Evolutionary conservation across 1,140 invertebrate genomes (phyloP).

Genomic region (Belonocnema kinseyi): DNA sequence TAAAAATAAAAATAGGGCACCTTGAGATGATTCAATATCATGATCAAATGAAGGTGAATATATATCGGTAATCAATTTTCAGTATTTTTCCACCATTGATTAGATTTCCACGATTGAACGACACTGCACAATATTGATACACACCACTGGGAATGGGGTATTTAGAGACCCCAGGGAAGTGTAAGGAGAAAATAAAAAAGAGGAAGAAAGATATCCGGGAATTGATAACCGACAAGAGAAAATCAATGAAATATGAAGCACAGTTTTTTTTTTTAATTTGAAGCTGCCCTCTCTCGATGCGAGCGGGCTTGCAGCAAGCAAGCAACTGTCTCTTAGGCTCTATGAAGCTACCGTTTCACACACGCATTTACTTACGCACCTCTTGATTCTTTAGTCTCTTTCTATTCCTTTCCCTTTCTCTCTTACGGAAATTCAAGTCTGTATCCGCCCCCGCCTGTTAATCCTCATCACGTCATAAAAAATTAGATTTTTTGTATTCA

Average conservation of each 20-base stretch:
- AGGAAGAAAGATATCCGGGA: background rate
- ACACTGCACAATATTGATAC: background rate
- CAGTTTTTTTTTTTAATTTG: background rate
- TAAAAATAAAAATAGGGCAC: too few relatives aligned
- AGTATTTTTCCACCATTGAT: too few relatives aligned
- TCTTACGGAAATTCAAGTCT: background rate
- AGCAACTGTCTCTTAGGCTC: conserved; percentile 61
- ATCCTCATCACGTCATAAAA: background rate
- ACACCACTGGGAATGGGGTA: background rate
- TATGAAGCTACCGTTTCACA: conserved; percentile 62
- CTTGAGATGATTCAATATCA: too few relatives aligned
- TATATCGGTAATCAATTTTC: too few relatives aligned
- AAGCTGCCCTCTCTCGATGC: conserved; percentile 55
- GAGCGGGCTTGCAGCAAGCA: conserved; percentile 59
- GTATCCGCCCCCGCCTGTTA: background rate
- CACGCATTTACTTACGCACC: conserved; percentile 57
- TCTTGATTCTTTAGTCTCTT: conserved; percentile 22
- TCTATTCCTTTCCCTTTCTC: conserved; percentile 34
- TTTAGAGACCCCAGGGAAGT: background rate
- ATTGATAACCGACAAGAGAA: background rate
- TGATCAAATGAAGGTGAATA: too few relatives aligned
- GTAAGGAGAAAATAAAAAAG: background rate
- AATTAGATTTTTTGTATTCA: conserved; percentile 2
- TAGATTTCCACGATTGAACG: too few relatives aligned
- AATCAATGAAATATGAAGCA: background rate